Evolutionary conservation across 2,797 vertebrate genomes (phyloP), one percentile per base, ranked within the genome.

Genomic region (Myotis daubentonii): DNA sequence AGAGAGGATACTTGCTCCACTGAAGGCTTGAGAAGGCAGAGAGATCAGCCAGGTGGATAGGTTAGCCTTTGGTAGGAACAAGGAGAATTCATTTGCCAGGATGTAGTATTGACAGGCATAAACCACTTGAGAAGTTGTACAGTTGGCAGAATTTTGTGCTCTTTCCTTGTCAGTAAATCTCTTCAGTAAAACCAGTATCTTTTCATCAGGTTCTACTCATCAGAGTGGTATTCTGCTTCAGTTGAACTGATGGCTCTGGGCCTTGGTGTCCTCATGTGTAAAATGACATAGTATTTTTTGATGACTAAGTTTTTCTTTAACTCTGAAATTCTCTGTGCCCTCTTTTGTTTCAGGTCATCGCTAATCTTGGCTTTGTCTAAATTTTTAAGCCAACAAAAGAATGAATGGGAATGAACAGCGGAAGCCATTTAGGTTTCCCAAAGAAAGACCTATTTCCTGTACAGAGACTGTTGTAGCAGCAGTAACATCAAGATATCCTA

Each of bases 371-470:
- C 62, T 97, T 86, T 93, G 70, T 94, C 72, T 93, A 74, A 62
- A 15, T 10, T 57, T 96, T 30, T 94, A 87, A 94, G 80, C 44
- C 60, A 91, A 93, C 83, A 85, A 94, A 95, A 17, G 71, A 92
- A 92, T 94, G 86, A 87, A 57, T 60, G 70, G 90, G 44, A 82
- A 51, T 57, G 87, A 92, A 55, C 68, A 62, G 65, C 71, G 85
- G 72, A 75, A 96, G 78, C 44, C 36, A 80, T 75, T 55, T 41
- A 92, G 57, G n/a, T 86, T 95, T 86, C 87, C 84, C 89, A 93
- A 83, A 95, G 33, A 86, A 92, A 96, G 91, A 78, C 75, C 92
- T 13, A 0, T 97, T 97, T 98, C 92, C 94, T 96, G 44, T 33
- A 19, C 47, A 89, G 87, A 36, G 33, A 74, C 90, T 87, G 96